Evolutionary conservation across 2,797 vertebrate genomes (phyloP), one percentile per base, ranked within the genome.

Genomic region (Hapalemur alaotrensis): DNA sequence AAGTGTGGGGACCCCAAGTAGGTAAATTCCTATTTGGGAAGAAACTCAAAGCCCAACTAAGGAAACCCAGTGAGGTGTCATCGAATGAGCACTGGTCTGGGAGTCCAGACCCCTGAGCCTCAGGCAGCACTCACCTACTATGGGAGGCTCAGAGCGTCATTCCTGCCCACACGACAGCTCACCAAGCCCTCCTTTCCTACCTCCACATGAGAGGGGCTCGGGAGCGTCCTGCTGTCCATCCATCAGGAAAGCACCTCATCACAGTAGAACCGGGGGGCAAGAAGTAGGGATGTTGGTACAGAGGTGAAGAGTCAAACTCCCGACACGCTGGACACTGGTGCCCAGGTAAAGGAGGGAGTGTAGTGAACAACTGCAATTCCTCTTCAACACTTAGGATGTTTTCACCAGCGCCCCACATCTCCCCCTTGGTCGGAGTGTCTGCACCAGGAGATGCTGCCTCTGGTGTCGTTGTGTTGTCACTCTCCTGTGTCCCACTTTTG

Each of bases 121-220:
- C 32, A 13, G 59, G 63, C 22, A 15, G 30, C 10, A 14, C 67
- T 28, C 38, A 11, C 12, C 20, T 23, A 5, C n/a, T 2, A 8
- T 2, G 4, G 25, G 59, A 32, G 48, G 61, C 70, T 46, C 2
- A 0, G 35, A 38, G 57, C 13, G 17, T 23, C 9, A 4, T 14
- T 12, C 73, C 14, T 7, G 8, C 61, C 80, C 2, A 1, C 30
- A 8, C 0, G 0, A 28, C 32, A 17, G n/a, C 73, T 28, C 52
- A 12, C 2, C 0, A 30, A 6, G 63, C 43, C 59, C 48, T 38
- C 28, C 18, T 15, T 11, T 18, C 11, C 43, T n/a, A 7, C 22
- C 72, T 18, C 50, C 90, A 38, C 2, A 0, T 0, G 0, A 72
- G 38, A 20, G 22, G n/a, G 52, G 28, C 83, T 43, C 6, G 0